Percentiles rank a stretch among this genome's conserved stretches.
Evolutionary conservation across 23 tunicate genomes (phyloP).

Genomic region (Aplidium turbinatum): DNA sequence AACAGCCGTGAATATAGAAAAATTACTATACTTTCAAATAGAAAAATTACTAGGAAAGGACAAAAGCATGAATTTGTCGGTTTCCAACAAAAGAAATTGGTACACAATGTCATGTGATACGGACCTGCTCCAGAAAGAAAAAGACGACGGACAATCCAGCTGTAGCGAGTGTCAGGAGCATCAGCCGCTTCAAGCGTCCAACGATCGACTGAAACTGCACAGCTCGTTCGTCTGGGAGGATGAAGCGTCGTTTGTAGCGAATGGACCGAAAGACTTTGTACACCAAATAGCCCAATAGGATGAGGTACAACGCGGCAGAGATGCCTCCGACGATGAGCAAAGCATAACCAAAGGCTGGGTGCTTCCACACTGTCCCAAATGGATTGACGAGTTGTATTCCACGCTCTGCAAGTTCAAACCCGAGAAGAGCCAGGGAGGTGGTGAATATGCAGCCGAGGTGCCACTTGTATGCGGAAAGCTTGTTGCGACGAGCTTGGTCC

Average conservation of each 20-base stretch:
- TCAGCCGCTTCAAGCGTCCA: constrained; percentile 45
- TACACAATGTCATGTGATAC: too few relatives aligned
- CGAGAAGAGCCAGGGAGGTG: constrained; percentile 53
- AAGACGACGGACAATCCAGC: constrained; percentile 71
- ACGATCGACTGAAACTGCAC: constrained; percentile 47
- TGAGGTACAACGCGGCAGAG: constrained; percentile 48
- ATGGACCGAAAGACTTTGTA: constrained; percentile 71
- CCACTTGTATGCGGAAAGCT: constrained; percentile 71
- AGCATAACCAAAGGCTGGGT: constrained; percentile 59
- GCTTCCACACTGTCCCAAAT: constrained; percentile 69
- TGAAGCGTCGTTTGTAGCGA: constrained; percentile 63
- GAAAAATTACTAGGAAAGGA: too few relatives aligned
- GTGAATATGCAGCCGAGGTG: constrained; percentile 53
- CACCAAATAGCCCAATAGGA: constrained; percentile 57
- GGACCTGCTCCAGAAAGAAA: constrained; percentile 71
- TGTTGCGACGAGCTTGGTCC: constrained; percentile 81
- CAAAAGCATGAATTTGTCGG: too few relatives aligned
- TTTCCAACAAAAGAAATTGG: too few relatives aligned
- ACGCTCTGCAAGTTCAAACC: constrained; percentile 85
- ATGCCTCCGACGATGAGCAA: constrained; percentile 47
- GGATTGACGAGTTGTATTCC: constrained; percentile 84
- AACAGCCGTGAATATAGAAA: too few relatives aligned
- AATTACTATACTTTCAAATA: too few relatives aligned
- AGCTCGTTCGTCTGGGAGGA: constrained; percentile 40
- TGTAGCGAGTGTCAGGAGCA: constrained; percentile 61